Conservation (phyloP, 1,140 invertebrate species). For the Leptopilina clavipes region DNA sequence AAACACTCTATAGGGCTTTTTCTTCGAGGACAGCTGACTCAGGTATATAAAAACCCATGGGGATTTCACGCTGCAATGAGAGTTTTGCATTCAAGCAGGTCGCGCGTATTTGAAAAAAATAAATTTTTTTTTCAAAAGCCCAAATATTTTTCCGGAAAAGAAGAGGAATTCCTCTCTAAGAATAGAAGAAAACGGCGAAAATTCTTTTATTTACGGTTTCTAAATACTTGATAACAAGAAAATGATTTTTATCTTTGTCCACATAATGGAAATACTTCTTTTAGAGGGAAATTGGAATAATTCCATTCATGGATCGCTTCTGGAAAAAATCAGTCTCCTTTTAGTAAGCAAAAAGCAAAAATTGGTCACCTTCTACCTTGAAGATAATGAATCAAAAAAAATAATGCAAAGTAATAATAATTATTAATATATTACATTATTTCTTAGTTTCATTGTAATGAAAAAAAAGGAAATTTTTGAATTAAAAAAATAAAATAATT, state of each 20-base stretch:
- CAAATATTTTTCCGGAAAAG: neutral
- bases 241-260: neutral
- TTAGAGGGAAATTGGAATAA: neutral
- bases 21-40: slow-evolving; percentile 55
- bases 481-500: no score
- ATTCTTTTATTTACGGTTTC: neutral
- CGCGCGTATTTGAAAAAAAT: neutral
- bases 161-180: neutral
- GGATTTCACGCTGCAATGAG: slow-evolving; percentile 50
- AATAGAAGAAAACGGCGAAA: neutral
- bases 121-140: no score
- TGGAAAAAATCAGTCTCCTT: no score
- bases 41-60: slow-evolving; percentile 52
- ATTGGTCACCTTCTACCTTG: no score
- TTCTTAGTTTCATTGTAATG: no score
- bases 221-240: neutral
- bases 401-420: no score
- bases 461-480: no score
- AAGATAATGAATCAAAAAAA: no score
- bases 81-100: slow-evolving; percentile 51
- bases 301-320: neutral
- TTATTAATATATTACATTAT: no score
- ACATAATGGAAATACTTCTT: neutral
- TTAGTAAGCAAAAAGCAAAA: no score
- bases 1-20: neutral